Evolutionary conservation across 2,797 vertebrate species (phyloP).

Genomic region (Remorina albescens): DNA sequence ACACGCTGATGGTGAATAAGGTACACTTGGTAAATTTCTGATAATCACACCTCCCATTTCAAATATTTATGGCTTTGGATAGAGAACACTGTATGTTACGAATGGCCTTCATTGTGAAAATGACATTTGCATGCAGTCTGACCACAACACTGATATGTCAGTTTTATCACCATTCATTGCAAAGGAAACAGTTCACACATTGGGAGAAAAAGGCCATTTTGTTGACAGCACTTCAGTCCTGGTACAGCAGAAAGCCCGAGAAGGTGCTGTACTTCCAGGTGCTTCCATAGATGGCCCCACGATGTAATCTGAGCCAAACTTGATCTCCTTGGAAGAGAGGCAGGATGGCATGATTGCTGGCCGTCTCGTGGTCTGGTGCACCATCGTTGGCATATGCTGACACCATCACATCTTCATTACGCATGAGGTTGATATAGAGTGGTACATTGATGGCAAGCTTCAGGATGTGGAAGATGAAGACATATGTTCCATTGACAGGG

Average conservation of each 20-base stretch:
- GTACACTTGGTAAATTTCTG: slow-evolving; percentile 26
- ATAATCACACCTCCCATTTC: slow-evolving; percentile 3
- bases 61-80: not conserved
- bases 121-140: slow-evolving; percentile 45
- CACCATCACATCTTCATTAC: slow-evolving; percentile 96
- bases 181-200: slow-evolving; percentile 69
- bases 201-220: not conserved
- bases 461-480: slow-evolving; percentile 98
- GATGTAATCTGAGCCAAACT: slow-evolving; percentile 95
- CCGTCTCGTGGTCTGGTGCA: slow-evolving; percentile 96
- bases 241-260: slow-evolving; percentile 97
- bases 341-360: slow-evolving; percentile 95
- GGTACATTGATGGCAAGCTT: slow-evolving; percentile 97
- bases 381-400: slow-evolving; percentile 98
- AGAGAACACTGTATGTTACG: slow-evolving; percentile 2
- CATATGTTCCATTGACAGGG: slow-evolving; percentile 93
- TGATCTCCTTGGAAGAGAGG: slow-evolving; percentile 96
- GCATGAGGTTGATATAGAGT: slow-evolving; percentile 97
- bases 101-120: slow-evolving; percentile 17
- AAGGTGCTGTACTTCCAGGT: slow-evolving; percentile 99
- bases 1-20: slow-evolving; percentile 28
- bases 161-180: slow-evolving; percentile 48
- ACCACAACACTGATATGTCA: slow-evolving; percentile 31
- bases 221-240: slow-evolving; percentile 85
- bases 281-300: slow-evolving; percentile 97